Base-by-base conservation (phyloP, 1,140 invertebrate species). In the Drosophila azteca region DNA sequence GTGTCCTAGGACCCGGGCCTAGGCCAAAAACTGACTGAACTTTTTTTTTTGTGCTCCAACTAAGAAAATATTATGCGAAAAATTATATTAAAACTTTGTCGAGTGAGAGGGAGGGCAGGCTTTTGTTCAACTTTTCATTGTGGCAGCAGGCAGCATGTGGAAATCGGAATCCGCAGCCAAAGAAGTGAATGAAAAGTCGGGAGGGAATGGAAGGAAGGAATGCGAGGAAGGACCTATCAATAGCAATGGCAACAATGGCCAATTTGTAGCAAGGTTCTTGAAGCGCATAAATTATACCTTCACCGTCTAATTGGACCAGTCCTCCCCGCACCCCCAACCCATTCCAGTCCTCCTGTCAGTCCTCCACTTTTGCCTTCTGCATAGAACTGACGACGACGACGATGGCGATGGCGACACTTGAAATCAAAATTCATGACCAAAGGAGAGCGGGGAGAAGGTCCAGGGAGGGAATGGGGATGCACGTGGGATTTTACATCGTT, bases 221-320 rank as follows among this genome's bases (percentile, higher is more conserved):
- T 39, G 11, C 11, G 35, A 15, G 11, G 52, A 43, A 24, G 13
- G 35, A 41, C 61, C 76, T 85, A 84, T 84, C 80, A 80, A 85
- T 87, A 49, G 74, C 73, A 74, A 49, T 49, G 69, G 68, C 68
- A 83, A 87, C 83, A 87, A 87, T 89, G 72, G 84, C 52, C 83
- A 88, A 88, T 88, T 88, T 83, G 65, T 79, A 79, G 71, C 24
- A 63, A 75, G 83, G 61, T 79, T 73, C 76, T 78, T 89, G 70
- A 79, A 65, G 45, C 77, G 83, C 79, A 88, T 88, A 88, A 88
- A 88, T 89, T 89, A 89, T 53, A 57, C 79, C 76, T 77, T 53
- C 35, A 61, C 55, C 76, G 63, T 78, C 76, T 88, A 87, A 87
- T 87, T 87, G 84, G 76, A 72, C 54, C 72, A 66, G 67, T 44